phyloP scores from a whole-genome alignment of 2,113 vertebrate genomes.

The Dascyllus trimaculatus region DNA sequence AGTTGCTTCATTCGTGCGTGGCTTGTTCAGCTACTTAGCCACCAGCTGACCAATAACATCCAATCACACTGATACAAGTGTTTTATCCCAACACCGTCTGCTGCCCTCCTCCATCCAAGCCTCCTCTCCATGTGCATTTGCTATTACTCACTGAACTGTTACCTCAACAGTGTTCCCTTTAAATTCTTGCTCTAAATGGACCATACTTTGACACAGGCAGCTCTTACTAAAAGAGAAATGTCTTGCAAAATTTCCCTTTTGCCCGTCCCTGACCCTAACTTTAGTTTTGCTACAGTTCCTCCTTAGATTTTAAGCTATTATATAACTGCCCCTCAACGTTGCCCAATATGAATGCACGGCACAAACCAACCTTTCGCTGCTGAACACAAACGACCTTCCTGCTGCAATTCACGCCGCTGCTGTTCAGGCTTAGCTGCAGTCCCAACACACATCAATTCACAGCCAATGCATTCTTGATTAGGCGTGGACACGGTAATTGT shows the following conservation, averaged over 20 bases:
- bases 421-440: conserved; percentile 47
- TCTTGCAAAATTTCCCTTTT: neutral
- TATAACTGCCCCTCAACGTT: neutral
- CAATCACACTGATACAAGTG: no score
- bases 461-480: conserved; percentile 72
- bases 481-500: conserved; percentile 73
- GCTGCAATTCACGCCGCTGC: conserved; percentile 2
- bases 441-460: conserved; percentile 47
- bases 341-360: neutral
- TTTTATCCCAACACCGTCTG: no score
- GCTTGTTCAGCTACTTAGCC: no score
- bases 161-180: no score
- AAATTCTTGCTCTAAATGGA: neutral
- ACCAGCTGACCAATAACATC: no score
- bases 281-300: neutral
- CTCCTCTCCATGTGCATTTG: no score
- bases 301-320: neutral
- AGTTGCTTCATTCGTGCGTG: no score
- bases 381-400: conserved; percentile 36
- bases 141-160: no score
- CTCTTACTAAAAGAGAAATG: no score
- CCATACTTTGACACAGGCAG: neutral
- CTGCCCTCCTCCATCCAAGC: no score
- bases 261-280: neutral
- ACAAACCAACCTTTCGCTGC: conserved; percentile 25